A percentile compares a stretch with the other conserved stretches of the same genome.
These are phyloP conservation scores for Cladorhizidae sp. DNA, from an alignment of 37 sponge, comb jelly and placozoan genomes.

Conservation along the genomic window DNA sequence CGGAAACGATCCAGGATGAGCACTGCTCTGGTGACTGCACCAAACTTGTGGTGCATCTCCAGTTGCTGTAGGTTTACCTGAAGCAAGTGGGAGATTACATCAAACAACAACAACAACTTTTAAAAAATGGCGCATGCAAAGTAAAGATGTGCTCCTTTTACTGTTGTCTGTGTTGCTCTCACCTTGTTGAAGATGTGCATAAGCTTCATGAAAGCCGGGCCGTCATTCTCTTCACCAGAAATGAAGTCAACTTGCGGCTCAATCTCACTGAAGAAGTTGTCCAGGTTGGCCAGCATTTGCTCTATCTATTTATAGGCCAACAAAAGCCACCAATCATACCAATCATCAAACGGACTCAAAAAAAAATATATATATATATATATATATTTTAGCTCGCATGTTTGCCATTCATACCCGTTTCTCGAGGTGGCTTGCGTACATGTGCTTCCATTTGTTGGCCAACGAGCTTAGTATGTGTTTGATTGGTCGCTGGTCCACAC, in stretches of 20 bases:
- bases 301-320: not conserved
- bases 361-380: too few species aligned
- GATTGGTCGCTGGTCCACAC: conserved; percentile 70
- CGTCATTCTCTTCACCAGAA: conserved; percentile 57
- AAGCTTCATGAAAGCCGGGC: conserved; percentile 50
- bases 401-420: conserved; percentile 70
- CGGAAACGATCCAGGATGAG: conserved; percentile 57
- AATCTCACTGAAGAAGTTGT: conserved; percentile 64
- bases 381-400: too few species aligned
- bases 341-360: too few species aligned
- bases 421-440: conserved; percentile 76
- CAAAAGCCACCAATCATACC: not conserved
- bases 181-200: conserved; percentile 73
- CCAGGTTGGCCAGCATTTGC: conserved; percentile 51
- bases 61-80: conserved; percentile 68
- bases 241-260: conserved; percentile 83
- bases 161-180: not conserved
- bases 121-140: not conserved
- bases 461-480: conserved; percentile 72
- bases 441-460: conserved; percentile 74
- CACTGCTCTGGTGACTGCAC: conserved; percentile 70
- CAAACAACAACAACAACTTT: too few species aligned
- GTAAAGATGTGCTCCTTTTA: not conserved
- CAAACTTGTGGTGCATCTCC: conserved; percentile 84
- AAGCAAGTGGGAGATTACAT: too few species aligned